phyloP scores from a whole-genome alignment of 2,797 vertebrate genomes.

The Molossus molossus region DNA sequence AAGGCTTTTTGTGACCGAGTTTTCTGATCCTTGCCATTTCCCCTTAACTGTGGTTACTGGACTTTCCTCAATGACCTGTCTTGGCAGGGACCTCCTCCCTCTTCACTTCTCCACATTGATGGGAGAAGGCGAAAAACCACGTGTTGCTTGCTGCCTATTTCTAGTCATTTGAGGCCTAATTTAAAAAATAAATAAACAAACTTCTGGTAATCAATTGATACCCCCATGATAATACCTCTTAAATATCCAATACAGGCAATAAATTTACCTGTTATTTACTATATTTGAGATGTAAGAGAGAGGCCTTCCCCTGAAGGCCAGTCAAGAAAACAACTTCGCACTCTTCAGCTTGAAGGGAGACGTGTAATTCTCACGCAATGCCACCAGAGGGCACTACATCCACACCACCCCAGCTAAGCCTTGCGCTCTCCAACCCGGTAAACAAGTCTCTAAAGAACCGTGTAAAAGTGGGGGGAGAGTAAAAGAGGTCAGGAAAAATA shows the following conservation, averaged over 20 bases:
- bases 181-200: constrained; percentile 6
- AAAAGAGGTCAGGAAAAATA: background rate
- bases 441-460: constrained; percentile 72
- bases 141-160: background rate
- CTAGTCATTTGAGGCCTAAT: background rate
- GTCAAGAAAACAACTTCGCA: background rate
- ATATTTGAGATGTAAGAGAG: background rate
- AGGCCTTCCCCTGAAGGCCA: background rate
- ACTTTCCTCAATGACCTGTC: background rate
- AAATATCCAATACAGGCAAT: background rate
- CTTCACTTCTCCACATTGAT: background rate
- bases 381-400: constrained; percentile 87
- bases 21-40: background rate
- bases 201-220: background rate
- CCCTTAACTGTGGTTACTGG: background rate
- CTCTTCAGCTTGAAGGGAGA: no score
- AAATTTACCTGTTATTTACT: background rate
- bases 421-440: constrained; percentile 17
- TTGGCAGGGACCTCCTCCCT: background rate
- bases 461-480: background rate
- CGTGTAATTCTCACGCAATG: background rate
- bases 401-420: constrained; percentile 27
- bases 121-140: background rate
- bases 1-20: background rate
- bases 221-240: background rate